phyloP scores from a whole-genome alignment of 2,888 invertebrate species.

The Pseudococcus viburni region DNA sequence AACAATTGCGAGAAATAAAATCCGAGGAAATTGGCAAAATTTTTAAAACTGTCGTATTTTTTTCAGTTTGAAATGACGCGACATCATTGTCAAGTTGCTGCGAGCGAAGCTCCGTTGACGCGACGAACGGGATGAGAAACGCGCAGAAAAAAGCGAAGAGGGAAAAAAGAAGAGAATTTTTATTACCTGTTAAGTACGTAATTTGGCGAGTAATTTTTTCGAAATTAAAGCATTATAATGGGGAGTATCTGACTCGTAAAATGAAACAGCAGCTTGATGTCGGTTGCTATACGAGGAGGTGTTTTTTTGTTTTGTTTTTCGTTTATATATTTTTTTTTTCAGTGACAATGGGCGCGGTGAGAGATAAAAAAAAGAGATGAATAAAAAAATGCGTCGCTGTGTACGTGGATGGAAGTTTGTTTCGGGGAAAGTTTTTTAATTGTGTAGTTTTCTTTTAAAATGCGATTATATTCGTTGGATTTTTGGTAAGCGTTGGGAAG shows the following conservation, averaged over 20 bases:
- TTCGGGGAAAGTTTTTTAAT: conserved; percentile 24
- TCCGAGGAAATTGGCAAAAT: conserved; percentile 1
- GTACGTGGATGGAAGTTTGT: neutral
- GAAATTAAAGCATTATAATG: conserved; percentile 48
- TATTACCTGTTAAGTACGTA: conserved; percentile 47
- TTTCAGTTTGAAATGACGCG: neutral
- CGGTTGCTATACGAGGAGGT: neutral
- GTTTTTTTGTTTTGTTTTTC: neutral
- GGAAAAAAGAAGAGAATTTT: conserved; percentile 14
- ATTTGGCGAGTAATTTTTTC: conserved; percentile 42
- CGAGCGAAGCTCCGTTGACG: neutral
- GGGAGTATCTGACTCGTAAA: conserved; percentile 41
- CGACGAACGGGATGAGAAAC: neutral
- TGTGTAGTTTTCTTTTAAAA: conserved; percentile 16
- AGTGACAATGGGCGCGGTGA: conserved; percentile 9
- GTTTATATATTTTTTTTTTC: neutral
- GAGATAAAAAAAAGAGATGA: neutral
- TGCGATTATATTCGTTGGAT: too few species aligned
- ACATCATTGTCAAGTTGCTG: conserved; percentile 4
- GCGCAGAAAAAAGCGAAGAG: neutral
- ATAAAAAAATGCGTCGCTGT: neutral
- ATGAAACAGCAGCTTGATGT: conserved; percentile 41
- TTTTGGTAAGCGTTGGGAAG: too few species aligned
- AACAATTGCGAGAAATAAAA: neutral
- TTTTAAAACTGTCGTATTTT: neutral